phyloP scores from a whole-genome alignment of 1,140 invertebrate species.

The Hyles vespertilio region DNA sequence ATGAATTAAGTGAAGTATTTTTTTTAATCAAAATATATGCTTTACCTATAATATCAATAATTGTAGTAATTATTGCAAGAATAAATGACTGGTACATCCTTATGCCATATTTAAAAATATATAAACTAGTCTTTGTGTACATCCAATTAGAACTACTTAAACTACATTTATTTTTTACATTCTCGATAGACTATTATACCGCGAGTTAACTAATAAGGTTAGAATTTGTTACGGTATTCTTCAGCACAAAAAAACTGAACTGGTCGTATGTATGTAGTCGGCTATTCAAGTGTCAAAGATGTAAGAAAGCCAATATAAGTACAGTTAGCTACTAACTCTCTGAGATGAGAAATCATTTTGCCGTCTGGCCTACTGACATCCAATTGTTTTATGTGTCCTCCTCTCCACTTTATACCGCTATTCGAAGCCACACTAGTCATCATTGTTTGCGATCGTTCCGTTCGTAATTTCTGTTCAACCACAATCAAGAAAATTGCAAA shows the following conservation, averaged over 20 bases:
- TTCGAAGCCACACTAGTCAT: conserved; percentile 19
- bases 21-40: no score
- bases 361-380: conserved; percentile 55
- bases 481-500: conserved; percentile 20
- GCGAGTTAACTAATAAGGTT: neutral
- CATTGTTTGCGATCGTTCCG: conserved; percentile 18
- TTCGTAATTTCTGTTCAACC: conserved; percentile 11
- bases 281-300: conserved; percentile 18
- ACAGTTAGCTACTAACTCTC: conserved; percentile 46
- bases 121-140: no score
- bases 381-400: conserved; percentile 44
- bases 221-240: neutral
- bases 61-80: no score
- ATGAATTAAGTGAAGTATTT: no score
- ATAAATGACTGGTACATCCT: no score
- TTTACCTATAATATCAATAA: no score
- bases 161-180: no score
- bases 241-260: no score
- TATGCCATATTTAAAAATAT: no score
- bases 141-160: no score
- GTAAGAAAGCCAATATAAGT: conserved; percentile 33
- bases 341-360: conserved; percentile 40
- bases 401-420: conserved; percentile 49
- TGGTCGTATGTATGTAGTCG: neutral
- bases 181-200: no score